These are phyloP conservation scores for Willisornis vidua DNA, from an alignment of 2,113 vertebrate genomes.

Conservation along the genomic window DNA sequence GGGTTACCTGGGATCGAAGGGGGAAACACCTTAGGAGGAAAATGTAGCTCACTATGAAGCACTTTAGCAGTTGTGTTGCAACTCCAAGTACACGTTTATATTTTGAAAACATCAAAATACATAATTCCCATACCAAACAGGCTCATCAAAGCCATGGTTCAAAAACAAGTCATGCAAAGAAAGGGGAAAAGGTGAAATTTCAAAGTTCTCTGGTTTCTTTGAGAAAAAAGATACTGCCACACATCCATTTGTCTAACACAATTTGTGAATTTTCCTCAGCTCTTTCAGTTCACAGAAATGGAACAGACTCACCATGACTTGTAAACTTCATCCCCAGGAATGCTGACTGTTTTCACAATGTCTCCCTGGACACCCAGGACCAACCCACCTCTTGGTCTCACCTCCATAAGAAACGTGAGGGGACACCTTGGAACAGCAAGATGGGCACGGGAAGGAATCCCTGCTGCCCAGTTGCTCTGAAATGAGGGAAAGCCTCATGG, in stretches of 20 bases:
- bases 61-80: not conserved
- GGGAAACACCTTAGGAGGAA: not conserved
- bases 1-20: not conserved
- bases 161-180: not conserved
- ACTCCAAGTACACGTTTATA: not conserved
- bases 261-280: not conserved
- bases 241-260: not conserved
- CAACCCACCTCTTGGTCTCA: not conserved
- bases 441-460: not conserved
- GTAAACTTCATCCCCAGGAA: not conserved
- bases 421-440: not conserved
- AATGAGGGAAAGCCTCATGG: not conserved
- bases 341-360: not conserved
- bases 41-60: accelerated
- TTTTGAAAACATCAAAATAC: not conserved
- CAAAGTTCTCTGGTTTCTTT: not conserved
- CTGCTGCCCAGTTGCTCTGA: not conserved
- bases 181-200: not conserved
- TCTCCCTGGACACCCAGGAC: not conserved
- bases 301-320: accelerated
- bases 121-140: accelerated
- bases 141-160: not conserved
- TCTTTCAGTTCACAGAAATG: not conserved
- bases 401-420: accelerated
- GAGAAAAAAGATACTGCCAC: not conserved